phyloP scores from a whole-genome alignment of 2,888 invertebrate genomes.

The Physocephala rufipes region DNA sequence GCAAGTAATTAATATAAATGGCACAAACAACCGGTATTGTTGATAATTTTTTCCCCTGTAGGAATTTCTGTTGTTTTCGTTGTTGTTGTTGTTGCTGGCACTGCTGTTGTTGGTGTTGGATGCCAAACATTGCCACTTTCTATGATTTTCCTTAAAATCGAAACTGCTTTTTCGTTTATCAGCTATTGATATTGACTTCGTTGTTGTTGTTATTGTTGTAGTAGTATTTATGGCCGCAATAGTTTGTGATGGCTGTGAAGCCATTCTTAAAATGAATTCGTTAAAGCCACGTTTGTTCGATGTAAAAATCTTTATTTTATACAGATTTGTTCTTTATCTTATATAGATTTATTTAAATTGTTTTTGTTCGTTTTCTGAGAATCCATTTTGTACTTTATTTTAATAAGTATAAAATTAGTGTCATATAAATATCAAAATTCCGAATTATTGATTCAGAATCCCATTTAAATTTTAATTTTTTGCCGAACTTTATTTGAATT shows the following conservation, averaged over 20 bases:
- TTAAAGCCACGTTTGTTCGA: slow-evolving; percentile 11
- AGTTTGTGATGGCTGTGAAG: slow-evolving; percentile 26
- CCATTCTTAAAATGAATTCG: slow-evolving; percentile 35
- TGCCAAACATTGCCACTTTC: slow-evolving; percentile 37
- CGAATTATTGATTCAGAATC: slow-evolving; percentile 5
- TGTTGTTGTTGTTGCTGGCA: slow-evolving; percentile 15
- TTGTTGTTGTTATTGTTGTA: slow-evolving; percentile 23
- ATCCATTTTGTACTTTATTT: background rate
- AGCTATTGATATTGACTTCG: slow-evolving; percentile 24
- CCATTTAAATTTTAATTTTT: slow-evolving; percentile 27
- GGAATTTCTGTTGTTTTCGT: background rate
- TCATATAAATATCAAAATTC: too few species aligned
- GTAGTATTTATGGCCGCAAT: slow-evolving; percentile 10
- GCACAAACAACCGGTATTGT: slow-evolving; percentile 8
- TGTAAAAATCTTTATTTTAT: background rate
- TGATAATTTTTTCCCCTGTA: slow-evolving; percentile 18
- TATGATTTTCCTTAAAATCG: slow-evolving; percentile 34
- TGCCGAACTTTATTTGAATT: too few species aligned
- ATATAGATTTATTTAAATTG: too few species aligned
- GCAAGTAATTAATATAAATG: slow-evolving; percentile 46
- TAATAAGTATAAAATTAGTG: too few species aligned
- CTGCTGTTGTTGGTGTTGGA: slow-evolving; percentile 24
- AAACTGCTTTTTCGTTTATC: slow-evolving; percentile 29
- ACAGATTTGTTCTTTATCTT: background rate
- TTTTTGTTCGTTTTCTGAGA: background rate